Conservation (phyloP, 2,113 vertebrate species). For the Crotalus viridis region DNA sequence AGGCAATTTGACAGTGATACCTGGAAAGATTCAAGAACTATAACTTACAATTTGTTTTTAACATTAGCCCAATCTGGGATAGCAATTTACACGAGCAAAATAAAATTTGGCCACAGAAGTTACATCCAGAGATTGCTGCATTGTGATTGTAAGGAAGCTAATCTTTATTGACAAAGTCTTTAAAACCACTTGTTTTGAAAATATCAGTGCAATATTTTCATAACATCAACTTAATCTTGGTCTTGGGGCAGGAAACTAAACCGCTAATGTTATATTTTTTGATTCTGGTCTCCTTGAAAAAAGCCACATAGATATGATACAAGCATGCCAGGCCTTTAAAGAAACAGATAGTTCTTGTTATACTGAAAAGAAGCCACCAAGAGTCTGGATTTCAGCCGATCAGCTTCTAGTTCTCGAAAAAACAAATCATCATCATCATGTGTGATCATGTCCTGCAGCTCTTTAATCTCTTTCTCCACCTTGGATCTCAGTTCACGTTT, state of each 20-base stretch:
- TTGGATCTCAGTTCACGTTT: constrained; percentile 84
- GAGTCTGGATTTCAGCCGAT: constrained; percentile 79
- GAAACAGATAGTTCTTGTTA: constrained; percentile 72
- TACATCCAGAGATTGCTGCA: neutral
- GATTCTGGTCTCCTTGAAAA: neutral
- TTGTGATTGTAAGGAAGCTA: constrained; percentile 3
- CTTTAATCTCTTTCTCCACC: constrained; percentile 89
- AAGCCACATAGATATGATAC: neutral
- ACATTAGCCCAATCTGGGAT: neutral
- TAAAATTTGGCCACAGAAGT: neutral
- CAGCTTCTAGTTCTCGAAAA: constrained; percentile 85
- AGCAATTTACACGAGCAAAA: neutral
- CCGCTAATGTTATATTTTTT: neutral
- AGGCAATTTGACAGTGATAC: neutral
- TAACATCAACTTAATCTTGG: neutral
- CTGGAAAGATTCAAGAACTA: neutral
- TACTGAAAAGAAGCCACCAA: constrained; percentile 89
- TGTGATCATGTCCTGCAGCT: constrained; percentile 86
- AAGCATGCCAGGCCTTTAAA: neutral
- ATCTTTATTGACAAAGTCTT: constrained; percentile 48
- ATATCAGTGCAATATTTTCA: neutral
- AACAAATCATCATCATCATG: constrained; percentile 82
- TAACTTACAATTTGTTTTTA: neutral
- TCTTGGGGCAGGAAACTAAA: neutral
- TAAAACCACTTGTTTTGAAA: constrained; percentile 18